A percentile compares a stretch with the other conserved stretches of the same genome.
Conservation (phyloP, 2,888 invertebrate species). For the Magallana nippona region DNA sequence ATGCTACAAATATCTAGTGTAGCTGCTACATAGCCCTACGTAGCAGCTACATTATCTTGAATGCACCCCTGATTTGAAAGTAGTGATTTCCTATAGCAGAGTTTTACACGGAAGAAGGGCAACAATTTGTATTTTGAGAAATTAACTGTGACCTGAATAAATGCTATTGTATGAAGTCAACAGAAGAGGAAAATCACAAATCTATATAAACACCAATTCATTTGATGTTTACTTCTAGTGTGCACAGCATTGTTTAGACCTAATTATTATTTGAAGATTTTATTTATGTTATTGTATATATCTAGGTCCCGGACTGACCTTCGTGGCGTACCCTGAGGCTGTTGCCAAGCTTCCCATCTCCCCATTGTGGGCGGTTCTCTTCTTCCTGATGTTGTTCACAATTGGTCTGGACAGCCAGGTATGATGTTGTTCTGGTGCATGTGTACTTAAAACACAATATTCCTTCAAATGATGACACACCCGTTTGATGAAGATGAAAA, state of each 20-base stretch:
- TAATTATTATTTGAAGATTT: neutral
- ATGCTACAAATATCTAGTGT: too few relatives aligned
- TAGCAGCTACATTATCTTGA: too few relatives aligned
- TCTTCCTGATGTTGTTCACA: slow-evolving; percentile 78
- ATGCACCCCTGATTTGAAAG: too few relatives aligned
- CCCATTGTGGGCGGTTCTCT: slow-evolving; percentile 77
- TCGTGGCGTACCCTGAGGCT: slow-evolving; percentile 79
- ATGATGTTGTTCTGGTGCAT: slow-evolving; percentile 38
- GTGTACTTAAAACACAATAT: neutral
- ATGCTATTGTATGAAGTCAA: too few relatives aligned
- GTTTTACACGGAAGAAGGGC: too few relatives aligned
- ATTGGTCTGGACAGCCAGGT: slow-evolving; percentile 79
- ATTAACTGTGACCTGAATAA: too few relatives aligned
- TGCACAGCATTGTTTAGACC: neutral
- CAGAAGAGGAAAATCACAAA: too few relatives aligned
- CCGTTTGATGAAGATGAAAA: neutral
- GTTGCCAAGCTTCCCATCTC: slow-evolving; percentile 75
- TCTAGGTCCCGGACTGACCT: slow-evolving; percentile 78
- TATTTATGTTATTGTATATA: slow-evolving; percentile 21
- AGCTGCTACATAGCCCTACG: too few relatives aligned
- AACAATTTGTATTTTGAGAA: too few relatives aligned
- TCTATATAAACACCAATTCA: neutral
- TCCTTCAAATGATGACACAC: neutral
- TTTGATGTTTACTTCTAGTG: neutral
- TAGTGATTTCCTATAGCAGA: too few relatives aligned